Evolutionary conservation across 2,113 vertebrate species (phyloP).

Genomic region (Chaetodon trifascialis): DNA sequence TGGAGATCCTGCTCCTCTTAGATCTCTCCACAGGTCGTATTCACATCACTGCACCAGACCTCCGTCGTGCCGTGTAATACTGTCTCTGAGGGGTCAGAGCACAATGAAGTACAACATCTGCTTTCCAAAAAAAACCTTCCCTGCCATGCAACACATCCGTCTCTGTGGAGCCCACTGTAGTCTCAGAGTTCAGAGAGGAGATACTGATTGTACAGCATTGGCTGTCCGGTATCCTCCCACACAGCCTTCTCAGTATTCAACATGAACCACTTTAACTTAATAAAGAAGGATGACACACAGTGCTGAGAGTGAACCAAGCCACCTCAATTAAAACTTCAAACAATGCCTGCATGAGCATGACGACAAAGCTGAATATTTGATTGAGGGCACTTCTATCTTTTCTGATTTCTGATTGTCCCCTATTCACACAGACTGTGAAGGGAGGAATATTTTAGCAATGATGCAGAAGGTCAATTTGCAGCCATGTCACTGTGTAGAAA

Average conservation of each 20-base stretch:
- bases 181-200: constrained; percentile 58
- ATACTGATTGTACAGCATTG: constrained; percentile 11
- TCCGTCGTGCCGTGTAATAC: constrained; percentile 5
- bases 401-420: constrained; percentile 10
- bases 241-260: constrained; percentile 57
- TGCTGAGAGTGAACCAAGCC: constrained; percentile 63
- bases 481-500: background rate
- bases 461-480: constrained; percentile 1
- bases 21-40: constrained; percentile 30
- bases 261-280: constrained; percentile 61
- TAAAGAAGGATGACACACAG: constrained; percentile 52
- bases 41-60: constrained; percentile 27
- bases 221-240: constrained; percentile 51
- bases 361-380: constrained; percentile 67
- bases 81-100: constrained; percentile 35
- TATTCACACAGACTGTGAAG: constrained; percentile 14
- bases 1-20: constrained; percentile 20
- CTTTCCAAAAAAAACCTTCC: background rate
- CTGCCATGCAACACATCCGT: background rate
- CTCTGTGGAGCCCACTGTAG: constrained; percentile 8
- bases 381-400: constrained; percentile 31
- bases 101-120: constrained; percentile 35
- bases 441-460: background rate
- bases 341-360: constrained; percentile 27
- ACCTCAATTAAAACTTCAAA: constrained; percentile 84